These are phyloP conservation scores for Epinotia nisella DNA, from an alignment of 2,888 invertebrate genomes.

Conservation along the genomic window DNA sequence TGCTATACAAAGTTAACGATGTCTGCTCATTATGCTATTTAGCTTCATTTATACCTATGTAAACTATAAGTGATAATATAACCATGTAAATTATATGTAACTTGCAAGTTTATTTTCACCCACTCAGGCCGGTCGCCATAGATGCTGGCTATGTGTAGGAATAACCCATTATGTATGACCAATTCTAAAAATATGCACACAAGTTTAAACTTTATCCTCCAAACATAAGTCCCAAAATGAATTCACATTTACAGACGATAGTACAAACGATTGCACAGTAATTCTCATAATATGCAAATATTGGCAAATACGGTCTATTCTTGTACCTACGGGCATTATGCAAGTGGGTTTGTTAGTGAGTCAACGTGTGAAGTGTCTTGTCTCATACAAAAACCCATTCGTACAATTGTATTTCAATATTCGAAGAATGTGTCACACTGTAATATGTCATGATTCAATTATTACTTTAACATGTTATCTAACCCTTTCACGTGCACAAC, in stretches of 20 bases:
- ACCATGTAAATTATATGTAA: no score
- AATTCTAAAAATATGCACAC: neutral
- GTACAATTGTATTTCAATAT: conserved; percentile 8
- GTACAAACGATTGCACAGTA: neutral
- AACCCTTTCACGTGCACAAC: no score
- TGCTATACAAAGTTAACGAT: no score
- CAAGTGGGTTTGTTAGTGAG: conserved; percentile 36
- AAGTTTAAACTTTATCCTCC: neutral
- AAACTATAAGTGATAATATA: no score
- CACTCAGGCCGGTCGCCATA: neutral
- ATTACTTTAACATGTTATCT: neutral
- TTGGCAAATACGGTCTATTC: conserved; percentile 35
- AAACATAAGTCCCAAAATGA: neutral
- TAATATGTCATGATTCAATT: neutral
- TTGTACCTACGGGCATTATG: conserved; percentile 18
- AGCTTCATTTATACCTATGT: no score
- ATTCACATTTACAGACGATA: neutral
- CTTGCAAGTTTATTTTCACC: neutral
- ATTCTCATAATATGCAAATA: conserved; percentile 27
- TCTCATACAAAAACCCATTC: conserved; percentile 35
- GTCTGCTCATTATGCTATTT: no score
- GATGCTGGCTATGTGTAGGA: neutral
- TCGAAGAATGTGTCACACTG: neutral
- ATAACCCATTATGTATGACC: conserved; percentile 20
- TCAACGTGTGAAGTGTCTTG: conserved; percentile 15